Conservation (phyloP, 2,113 vertebrate species). For the Chloebia gouldiae region DNA sequence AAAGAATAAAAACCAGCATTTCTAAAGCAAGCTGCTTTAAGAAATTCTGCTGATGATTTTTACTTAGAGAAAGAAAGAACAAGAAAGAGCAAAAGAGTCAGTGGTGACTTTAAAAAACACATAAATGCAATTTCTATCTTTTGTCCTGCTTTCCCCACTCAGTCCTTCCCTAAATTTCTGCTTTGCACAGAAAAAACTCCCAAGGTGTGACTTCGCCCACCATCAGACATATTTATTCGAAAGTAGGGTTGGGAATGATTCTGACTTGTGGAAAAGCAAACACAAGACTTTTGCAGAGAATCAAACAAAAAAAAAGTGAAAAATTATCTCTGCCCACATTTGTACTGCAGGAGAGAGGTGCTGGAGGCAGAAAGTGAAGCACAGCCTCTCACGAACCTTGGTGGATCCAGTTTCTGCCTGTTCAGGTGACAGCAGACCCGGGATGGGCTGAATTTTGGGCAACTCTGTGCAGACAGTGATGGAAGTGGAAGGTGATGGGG, state of each 20-base stretch:
- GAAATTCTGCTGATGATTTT: background rate
- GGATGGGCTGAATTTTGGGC: background rate
- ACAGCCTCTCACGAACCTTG: background rate
- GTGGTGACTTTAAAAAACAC: background rate
- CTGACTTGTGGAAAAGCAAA: background rate
- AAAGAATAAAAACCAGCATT: background rate
- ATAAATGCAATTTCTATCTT: background rate
- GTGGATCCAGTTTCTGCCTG: rapidly evolving
- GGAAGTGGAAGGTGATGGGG: background rate
- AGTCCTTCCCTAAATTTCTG: background rate
- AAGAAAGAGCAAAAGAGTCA: background rate
- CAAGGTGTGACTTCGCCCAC: background rate
- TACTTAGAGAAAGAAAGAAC: background rate
- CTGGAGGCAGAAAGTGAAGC: background rate
- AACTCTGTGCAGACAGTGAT: background rate
- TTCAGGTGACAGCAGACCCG: background rate
- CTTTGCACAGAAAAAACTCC: background rate
- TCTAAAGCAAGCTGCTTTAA: background rate
- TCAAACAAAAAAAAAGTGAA: background rate
- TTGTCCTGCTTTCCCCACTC: background rate
- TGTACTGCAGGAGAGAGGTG: background rate
- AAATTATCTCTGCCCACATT: rapidly evolving
- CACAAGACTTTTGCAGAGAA: background rate
- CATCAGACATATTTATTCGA: background rate
- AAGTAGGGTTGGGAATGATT: background rate